Conservation (phyloP, 2,113 vertebrate species). For the Leucopternis melanops region DNA sequence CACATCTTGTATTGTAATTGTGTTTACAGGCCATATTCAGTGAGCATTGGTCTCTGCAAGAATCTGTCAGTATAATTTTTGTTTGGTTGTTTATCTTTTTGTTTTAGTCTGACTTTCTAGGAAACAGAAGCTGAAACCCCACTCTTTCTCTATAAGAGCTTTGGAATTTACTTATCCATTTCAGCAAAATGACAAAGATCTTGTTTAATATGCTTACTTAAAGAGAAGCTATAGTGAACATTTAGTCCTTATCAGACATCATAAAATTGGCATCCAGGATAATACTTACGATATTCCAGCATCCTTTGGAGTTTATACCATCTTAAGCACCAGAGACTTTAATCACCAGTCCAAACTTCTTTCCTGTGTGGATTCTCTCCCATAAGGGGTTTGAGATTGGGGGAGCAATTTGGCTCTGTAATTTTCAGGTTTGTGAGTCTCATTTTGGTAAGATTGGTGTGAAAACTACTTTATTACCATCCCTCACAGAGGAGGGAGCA, state of each 20-base stretch:
- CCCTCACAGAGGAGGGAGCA: neutral
- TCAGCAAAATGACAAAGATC: neutral
- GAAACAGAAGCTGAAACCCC: neutral
- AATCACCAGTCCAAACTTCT: neutral
- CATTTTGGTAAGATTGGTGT: neutral
- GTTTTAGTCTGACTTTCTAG: neutral
- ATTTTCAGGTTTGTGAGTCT: neutral
- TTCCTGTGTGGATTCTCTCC: neutral
- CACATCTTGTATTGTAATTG: neutral
- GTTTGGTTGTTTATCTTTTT: neutral
- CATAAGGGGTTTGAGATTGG: neutral
- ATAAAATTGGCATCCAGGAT: neutral
- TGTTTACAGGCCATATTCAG: neutral
- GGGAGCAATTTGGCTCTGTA: neutral
- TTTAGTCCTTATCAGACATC: neutral
- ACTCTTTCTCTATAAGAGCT: neutral
- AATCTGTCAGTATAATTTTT: neutral
- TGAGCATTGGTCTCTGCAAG: neutral
- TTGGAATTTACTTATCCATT: neutral
- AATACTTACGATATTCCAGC: neutral
- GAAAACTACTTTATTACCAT: neutral
- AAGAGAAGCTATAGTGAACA: neutral
- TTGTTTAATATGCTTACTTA: neutral
- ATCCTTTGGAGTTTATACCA: neutral
- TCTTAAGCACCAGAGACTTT: neutral